Evolutionary conservation across 2,113 vertebrate genomes (phyloP).

Genomic region (Ageneiosus marmoratus): DNA sequence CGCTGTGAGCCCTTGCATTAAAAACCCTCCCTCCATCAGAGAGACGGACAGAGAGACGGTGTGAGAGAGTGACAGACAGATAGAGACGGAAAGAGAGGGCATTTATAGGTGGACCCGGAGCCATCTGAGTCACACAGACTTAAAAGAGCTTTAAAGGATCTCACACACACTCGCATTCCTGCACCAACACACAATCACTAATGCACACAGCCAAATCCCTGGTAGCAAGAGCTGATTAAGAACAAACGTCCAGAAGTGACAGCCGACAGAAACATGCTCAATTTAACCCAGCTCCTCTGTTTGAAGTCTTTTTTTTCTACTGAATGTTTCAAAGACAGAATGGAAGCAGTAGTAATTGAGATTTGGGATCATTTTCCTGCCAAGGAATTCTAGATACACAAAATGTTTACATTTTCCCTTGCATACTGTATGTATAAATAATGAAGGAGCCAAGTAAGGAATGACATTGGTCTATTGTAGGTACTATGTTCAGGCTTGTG

Average conservation of each 20-base stretch:
- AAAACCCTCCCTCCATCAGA: conserved; percentile 5
- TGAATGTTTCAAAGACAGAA: not conserved
- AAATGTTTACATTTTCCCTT: not conserved
- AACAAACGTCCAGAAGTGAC: conserved; percentile 22
- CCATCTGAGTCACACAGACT: not conserved
- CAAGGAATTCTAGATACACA: not conserved
- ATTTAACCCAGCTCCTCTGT: not conserved
- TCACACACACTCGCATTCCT: conserved; percentile 15
- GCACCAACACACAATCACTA: conserved; percentile 8
- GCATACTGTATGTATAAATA: not conserved
- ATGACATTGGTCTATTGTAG: not conserved
- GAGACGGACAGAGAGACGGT: not conserved
- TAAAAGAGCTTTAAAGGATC: conserved; percentile 17
- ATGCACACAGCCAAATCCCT: conserved; percentile 12
- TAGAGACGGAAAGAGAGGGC: not conserved
- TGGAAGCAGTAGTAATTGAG: not conserved
- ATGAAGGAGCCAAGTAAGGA: not conserved
- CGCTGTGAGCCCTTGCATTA: conserved; percentile 33
- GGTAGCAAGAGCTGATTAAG: conserved; percentile 23
- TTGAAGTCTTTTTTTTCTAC: not conserved
- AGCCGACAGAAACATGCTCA: not conserved
- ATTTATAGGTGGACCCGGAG: not conserved
- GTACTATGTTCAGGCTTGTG: not conserved
- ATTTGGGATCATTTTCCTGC: no score
- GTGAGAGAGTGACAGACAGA: not conserved